These are phyloP conservation scores for Platerodrilus igneus DNA, from an alignment of 2,888 invertebrate genomes.

Conservation along the genomic window DNA sequence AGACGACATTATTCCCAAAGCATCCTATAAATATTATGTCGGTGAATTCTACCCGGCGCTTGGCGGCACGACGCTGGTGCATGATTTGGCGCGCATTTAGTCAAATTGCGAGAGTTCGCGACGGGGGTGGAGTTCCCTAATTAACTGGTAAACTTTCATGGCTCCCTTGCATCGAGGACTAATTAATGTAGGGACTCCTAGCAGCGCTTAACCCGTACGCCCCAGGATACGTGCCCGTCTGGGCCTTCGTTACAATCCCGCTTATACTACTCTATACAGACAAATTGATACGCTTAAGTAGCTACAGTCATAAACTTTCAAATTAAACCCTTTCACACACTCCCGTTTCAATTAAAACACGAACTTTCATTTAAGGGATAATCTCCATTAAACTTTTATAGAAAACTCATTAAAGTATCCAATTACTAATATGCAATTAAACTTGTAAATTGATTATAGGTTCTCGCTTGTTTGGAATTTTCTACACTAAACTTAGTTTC, in stretches of 20 bases:
- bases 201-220: slow-evolving; percentile 31
- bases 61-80: slow-evolving; percentile 21
- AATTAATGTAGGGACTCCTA: slow-evolving; percentile 44
- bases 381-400: no score
- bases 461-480: no score
- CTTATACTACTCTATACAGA: slow-evolving; percentile 17
- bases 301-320: slow-evolving; percentile 2
- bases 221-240: slow-evolving; percentile 26
- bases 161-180: slow-evolving; percentile 47
- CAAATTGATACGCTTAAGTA: slow-evolving; percentile 22
- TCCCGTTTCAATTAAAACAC: slow-evolving; percentile 1
- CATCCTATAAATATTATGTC: slow-evolving; percentile 22
- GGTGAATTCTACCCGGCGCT: slow-evolving; percentile 18
- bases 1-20: slow-evolving; percentile 20
- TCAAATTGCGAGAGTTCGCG: slow-evolving; percentile 41
- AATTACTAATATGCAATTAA: no score
- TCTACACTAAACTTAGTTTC: no score
- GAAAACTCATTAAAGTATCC: no score
- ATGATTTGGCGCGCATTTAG: slow-evolving; percentile 36
- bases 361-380: no score
- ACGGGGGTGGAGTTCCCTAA: slow-evolving; percentile 45
- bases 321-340: slow-evolving; percentile 6
- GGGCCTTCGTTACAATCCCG: slow-evolving; percentile 21
- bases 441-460: no score
- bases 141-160: slow-evolving; percentile 52